Evolutionary conservation across 1,140 invertebrate genomes (phyloP), one percentile per base, ranked within the genome.

Genomic region (Achatina immaculata): DNA sequence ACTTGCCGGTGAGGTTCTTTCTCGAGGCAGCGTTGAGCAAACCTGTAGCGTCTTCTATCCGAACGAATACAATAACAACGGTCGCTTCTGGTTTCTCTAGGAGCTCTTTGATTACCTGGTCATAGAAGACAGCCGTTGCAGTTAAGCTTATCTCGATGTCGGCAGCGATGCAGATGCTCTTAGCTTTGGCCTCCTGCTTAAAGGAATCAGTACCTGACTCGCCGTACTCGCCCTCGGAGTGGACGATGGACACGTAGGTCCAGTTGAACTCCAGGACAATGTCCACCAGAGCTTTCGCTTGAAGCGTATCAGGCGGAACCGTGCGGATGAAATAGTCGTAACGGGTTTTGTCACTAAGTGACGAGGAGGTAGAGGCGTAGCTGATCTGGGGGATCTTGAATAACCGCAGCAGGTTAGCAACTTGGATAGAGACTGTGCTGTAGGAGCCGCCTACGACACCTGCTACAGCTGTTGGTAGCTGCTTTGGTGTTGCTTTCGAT

Each of bases 251-350:
- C 24, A 95, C 94, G 87, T 95, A 95, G 71, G 94, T 94, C 95
- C 95, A 95, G 69, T 93, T 93, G 77, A 95, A 93, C 38, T 82
- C 91, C 87, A 92, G 91, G 31, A 95, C 93, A 81, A 95, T 94
- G 88, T 95, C 94, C 7, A 94, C 94, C 91, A 95, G 94, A 0
- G 95, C 94, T 83, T 94, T 93, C 0, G 95, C 95, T 89, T 95
- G 95, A 86, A 94, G 94, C 87, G 94, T 95, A 89, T 95, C 95
- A 3, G 94, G 94, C 28, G 91, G 89, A 9, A 91, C 94, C 0
- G 95, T 94, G 55, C 95, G 91, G n/a, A 94, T 94, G 89, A 95
- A 95, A 89, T 94, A 95, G 85, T 95, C 94, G 89, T 95, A 95
- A 24, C 94, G 92, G 1, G 71, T 84, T 81, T 90, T 91, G 69